Percentiles rank a stretch among this genome's conserved stretches.
phyloP scores from a whole-genome alignment of 2,113 vertebrate genomes.

The Plestiodon gilberti region DNA sequence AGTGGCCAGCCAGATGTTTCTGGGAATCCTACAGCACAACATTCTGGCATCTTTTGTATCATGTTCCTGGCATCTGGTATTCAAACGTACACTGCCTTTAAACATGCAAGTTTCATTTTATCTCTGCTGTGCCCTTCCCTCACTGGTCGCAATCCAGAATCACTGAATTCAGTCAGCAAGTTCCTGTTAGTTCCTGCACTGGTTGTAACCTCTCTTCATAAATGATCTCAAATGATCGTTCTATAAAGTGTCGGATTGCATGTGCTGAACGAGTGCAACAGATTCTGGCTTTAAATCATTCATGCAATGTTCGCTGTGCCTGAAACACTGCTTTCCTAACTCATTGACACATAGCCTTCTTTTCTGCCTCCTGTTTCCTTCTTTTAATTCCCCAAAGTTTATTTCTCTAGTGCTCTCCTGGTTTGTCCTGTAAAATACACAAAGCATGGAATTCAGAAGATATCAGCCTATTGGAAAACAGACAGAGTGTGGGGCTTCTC shows the following conservation, averaged over 20 bases:
- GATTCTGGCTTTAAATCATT: background rate
- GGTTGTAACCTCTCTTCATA: background rate
- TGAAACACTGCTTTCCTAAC: background rate
- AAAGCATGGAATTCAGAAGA: no score
- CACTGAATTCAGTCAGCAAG: background rate
- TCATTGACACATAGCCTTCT: background rate
- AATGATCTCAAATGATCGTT: background rate
- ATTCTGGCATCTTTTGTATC: background rate
- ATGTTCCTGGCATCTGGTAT: background rate
- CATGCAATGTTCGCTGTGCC: background rate
- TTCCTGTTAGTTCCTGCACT: background rate
- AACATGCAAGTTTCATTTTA: background rate
- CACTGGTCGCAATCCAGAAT: no score
- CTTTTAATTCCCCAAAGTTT: background rate
- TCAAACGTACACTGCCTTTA: background rate
- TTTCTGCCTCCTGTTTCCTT: background rate
- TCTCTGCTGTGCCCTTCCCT: background rate
- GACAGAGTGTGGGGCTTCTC: background rate
- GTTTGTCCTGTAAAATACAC: no score
- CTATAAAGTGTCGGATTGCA: background rate
- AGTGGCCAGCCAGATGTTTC: no score
- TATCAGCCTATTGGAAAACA: no score
- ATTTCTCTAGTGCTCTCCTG: background rate
- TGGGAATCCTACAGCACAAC: no score
- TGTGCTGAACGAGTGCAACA: background rate